Evolutionary conservation across 2,888 invertebrate species (phyloP).

Genomic region (Nymphalis urticae): DNA sequence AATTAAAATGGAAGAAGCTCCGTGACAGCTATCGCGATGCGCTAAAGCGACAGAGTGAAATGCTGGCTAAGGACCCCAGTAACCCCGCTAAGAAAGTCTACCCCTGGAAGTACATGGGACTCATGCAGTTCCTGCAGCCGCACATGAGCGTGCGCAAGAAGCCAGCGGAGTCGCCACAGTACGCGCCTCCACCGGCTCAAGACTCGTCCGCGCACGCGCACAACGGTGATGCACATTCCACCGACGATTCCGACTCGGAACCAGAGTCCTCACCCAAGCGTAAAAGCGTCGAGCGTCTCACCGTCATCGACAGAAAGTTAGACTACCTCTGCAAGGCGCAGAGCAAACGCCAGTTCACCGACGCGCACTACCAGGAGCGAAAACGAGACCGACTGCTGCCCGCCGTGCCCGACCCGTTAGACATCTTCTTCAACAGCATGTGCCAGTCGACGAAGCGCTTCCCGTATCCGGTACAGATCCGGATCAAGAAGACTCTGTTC

Average conservation of each 20-base stretch:
- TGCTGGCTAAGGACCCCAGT: constrained; percentile 57
- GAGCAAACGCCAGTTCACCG: constrained; percentile 47
- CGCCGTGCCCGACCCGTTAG: constrained; percentile 42
- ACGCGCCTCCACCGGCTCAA: constrained; percentile 41
- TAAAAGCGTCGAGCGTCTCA: constrained; percentile 51
- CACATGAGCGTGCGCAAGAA: constrained; percentile 73
- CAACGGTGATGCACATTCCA: constrained; percentile 39
- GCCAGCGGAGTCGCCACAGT: constrained; percentile 49
- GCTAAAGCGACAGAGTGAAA: constrained; percentile 69
- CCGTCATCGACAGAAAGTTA: constrained; percentile 60
- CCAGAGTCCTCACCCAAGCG: constrained; percentile 52
- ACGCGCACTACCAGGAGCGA: constrained; percentile 39
- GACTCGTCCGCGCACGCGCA: constrained; percentile 20
- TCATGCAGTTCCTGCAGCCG: constrained; percentile 75
- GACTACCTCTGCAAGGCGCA: constrained; percentile 60
- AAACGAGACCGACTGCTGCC: constrained; percentile 39
- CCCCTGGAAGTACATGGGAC: constrained; percentile 73
- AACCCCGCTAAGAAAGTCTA: constrained; percentile 55
- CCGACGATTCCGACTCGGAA: constrained; percentile 48
- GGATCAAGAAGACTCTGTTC: constrained; percentile 68
- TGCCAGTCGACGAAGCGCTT: constrained; percentile 73
- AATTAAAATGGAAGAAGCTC: constrained; percentile 74
- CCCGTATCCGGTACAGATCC: constrained; percentile 68
- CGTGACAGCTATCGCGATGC: constrained; percentile 77
- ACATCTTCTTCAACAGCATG: constrained; percentile 76